Conservation (phyloP, 2,888 invertebrate species). For the Drosophila helvetica region DNA sequence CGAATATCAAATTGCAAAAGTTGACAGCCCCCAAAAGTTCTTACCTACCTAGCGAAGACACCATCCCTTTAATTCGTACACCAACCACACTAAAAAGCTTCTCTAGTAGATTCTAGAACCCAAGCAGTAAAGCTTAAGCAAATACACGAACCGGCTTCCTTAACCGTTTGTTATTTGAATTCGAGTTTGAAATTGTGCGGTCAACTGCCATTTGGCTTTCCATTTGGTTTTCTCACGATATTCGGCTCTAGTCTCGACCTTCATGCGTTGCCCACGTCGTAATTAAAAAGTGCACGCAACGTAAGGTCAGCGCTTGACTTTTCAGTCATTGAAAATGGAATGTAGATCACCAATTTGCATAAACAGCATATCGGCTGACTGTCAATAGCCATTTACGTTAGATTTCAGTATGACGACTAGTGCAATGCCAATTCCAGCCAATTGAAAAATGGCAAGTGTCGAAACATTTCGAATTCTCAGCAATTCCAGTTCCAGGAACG, state of each 20-base stretch:
- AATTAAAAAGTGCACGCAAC: slow-evolving; percentile 55
- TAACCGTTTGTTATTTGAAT: not conserved
- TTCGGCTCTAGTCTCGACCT: slow-evolving; percentile 43
- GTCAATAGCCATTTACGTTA: slow-evolving; percentile 9
- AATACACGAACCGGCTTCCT: not conserved
- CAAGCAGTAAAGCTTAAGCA: not conserved
- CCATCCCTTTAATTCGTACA: not conserved
- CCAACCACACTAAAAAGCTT: not conserved
- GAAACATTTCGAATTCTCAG: not conserved
- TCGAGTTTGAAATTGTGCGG: not conserved
- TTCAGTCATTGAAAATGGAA: slow-evolving; percentile 25
- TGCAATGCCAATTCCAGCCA: slow-evolving; percentile 1
- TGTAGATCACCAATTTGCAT: slow-evolving; percentile 58
- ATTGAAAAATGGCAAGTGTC: slow-evolving; percentile 1
- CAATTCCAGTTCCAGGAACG: slow-evolving; percentile 15
- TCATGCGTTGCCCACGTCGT: slow-evolving; percentile 37
- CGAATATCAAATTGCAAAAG: not conserved
- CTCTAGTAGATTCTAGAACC: not conserved
- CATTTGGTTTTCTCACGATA: slow-evolving; percentile 20
- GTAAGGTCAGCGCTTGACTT: slow-evolving; percentile 50
- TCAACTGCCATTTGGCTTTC: not conserved
- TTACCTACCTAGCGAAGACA: not conserved
- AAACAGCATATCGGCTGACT: slow-evolving; percentile 14
- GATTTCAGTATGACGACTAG: not conserved
- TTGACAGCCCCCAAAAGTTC: slow-evolving; percentile 22